Conservation (phyloP, 2,888 invertebrate species). For the Falcaria lacertinaria region DNA sequence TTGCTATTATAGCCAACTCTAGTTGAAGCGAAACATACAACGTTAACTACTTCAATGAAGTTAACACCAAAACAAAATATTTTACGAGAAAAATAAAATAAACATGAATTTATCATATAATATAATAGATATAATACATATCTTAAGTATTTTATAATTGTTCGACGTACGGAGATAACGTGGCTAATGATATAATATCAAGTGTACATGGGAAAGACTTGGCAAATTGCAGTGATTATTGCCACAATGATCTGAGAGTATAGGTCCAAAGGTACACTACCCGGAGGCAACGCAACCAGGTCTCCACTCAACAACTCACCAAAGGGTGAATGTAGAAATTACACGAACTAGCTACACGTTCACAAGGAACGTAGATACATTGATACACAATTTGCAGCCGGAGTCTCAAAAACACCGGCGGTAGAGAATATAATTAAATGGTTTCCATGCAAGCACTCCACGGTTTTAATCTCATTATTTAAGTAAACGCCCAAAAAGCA, state of each 20-base stretch:
- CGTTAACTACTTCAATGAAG: constrained; percentile 24
- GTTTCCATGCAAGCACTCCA: constrained; percentile 1
- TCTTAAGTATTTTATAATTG: constrained; percentile 58
- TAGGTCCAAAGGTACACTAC: neutral
- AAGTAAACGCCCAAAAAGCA: constrained; percentile 54
- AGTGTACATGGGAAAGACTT: constrained; percentile 44
- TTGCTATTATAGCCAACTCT: constrained; percentile 27
- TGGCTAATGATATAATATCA: constrained; percentile 52
- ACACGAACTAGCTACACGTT: too few relatives aligned
- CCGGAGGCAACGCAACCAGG: neutral
- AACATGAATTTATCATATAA: too few relatives aligned
- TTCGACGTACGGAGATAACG: constrained; percentile 21
- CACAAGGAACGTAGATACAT: too few relatives aligned
- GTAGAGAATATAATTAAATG: too few relatives aligned
- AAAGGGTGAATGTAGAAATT: too few relatives aligned
- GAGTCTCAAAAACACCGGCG: too few relatives aligned
- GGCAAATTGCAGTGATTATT: constrained; percentile 50
- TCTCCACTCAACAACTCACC: neutral
- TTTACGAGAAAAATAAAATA: too few relatives aligned
- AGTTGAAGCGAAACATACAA: constrained; percentile 35
- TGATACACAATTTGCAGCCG: too few relatives aligned
- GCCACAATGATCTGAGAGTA: constrained; percentile 22
- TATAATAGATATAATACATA: constrained; percentile 35
- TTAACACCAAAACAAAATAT: too few relatives aligned
- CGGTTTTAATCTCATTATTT: constrained; percentile 47